Percentiles rank a stretch among this genome's conserved stretches.
Evolutionary conservation across 2,113 vertebrate species (phyloP).

Genomic region (Nansenia antarctica): DNA sequence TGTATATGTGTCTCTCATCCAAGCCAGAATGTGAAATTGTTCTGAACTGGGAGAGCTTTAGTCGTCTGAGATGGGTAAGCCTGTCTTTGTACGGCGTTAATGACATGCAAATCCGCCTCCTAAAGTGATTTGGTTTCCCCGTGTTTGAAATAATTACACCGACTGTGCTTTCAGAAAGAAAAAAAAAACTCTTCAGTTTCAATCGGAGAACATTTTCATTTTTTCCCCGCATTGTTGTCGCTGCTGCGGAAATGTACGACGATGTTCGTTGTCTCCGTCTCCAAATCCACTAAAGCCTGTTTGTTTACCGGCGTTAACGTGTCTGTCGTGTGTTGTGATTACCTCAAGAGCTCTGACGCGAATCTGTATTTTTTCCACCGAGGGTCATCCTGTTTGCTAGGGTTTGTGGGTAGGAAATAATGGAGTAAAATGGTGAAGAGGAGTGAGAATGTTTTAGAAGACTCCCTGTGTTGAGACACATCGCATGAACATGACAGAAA

Average conservation of each 20-base stretch:
- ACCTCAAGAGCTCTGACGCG: too few species aligned
- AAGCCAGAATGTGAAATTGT: background rate
- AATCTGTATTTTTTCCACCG: too few species aligned
- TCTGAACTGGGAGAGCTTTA: slow-evolving; percentile 58
- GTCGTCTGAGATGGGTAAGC: slow-evolving; percentile 66
- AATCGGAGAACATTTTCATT: slow-evolving; percentile 57
- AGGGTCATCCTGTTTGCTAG: too few species aligned
- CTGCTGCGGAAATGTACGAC: slow-evolving; percentile 52
- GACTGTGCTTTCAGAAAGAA: slow-evolving; percentile 58
- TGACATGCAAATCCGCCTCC: slow-evolving; percentile 77
- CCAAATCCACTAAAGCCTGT: slow-evolving; percentile 69
- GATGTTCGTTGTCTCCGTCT: slow-evolving; percentile 52
- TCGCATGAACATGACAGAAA: too few species aligned
- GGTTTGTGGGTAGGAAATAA: too few species aligned
- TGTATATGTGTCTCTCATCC: background rate
- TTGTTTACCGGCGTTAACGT: slow-evolving; percentile 64
- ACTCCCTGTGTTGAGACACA: too few species aligned
- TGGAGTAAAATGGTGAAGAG: too few species aligned
- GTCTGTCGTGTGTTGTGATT: too few species aligned
- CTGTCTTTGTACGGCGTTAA: slow-evolving; percentile 73
- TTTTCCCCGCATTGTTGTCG: slow-evolving; percentile 65
- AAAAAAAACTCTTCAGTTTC: slow-evolving; percentile 70
- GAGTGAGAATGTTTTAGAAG: too few species aligned
- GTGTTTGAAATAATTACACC: slow-evolving; percentile 76
- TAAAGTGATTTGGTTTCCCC: slow-evolving; percentile 73